Base-by-base conservation (phyloP, 1,140 invertebrate species). In the Apis cerana region DNA sequence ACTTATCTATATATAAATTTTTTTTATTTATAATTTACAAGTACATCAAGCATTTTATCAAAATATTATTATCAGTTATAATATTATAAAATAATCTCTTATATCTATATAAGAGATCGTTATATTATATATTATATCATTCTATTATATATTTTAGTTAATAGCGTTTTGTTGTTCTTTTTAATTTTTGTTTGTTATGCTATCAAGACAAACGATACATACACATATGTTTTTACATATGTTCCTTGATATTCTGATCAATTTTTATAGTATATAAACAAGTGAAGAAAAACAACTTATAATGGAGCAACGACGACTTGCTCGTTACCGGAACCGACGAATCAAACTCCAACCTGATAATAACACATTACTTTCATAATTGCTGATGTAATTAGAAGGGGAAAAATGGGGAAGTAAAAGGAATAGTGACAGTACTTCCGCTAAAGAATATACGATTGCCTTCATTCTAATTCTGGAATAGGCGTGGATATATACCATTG, bases 281-380 rank as follows among this genome's bases (percentile, higher is more conserved):
- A 62, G n/a, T 43, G 15, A 76, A 79, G 52, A 65, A 59, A 75
- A 79, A 85, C 50, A 56, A 23, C 9, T 64, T 59, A 54, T n/a
- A 72, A 87, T 83, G 82, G 75, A 70, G 75, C 80, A 85, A 86
- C 75, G 75, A 82, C 79, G 75, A 70, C 85, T 69, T 48, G 79
- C 56, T 86, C 71, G 75, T 86, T 87, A 80, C 56, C 64, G 23
- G 85, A 82, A 75, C 75, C 62, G 79, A 61, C 84, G 65, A 78
- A 75, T 75, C 75, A 83, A 75, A 86, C 64, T 79, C 50, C 75
- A 56, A 82, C 33, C 80, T 80, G 75, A 86, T 87, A 87, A 87
- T 87, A 83, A 87, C 82, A 87, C 70, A 75, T 50, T 83, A 65
- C 75, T 86, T 87, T 86, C 75, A 86, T 87, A 87, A 87, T 87